Evolutionary conservation across 1,140 invertebrate species (phyloP).

Genomic region (Drosophila bocki): DNA sequence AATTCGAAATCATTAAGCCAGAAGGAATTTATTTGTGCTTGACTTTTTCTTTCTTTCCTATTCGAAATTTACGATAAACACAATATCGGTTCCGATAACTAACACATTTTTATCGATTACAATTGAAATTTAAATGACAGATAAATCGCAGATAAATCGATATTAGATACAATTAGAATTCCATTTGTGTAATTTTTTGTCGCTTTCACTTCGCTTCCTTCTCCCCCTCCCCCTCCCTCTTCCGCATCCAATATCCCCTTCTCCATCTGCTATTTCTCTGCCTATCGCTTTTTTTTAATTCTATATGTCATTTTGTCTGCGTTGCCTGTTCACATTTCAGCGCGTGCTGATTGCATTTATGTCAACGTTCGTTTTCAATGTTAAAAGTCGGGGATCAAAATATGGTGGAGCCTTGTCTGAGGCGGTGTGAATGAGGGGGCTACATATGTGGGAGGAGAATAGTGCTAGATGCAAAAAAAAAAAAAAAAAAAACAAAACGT

Average conservation of each 20-base stretch:
- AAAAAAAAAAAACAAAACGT: background rate
- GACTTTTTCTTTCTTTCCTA: background rate
- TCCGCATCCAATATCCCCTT: background rate
- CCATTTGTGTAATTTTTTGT: background rate
- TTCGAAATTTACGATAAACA: background rate
- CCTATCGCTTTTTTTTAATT: conserved; percentile 11
- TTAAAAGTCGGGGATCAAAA: conserved; percentile 53
- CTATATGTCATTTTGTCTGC: conserved; percentile 28
- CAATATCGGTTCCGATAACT: background rate
- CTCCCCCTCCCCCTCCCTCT: background rate
- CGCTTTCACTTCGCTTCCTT: background rate
- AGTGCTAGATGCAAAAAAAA: conserved; percentile 21
- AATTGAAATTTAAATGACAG: background rate
- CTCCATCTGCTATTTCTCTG: background rate
- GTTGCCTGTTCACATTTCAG: conserved; percentile 23
- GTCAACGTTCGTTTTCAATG: conserved; percentile 80
- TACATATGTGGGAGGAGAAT: background rate
- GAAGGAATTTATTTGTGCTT: background rate
- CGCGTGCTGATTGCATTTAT: conserved; percentile 80
- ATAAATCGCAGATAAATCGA: background rate
- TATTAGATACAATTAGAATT: background rate
- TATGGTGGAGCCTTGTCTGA: background rate
- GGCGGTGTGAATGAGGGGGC: background rate
- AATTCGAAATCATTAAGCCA: too few relatives aligned
- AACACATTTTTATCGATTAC: background rate